phyloP scores from a whole-genome alignment of 2,797 vertebrate genomes.

The Masticophis lateralis region DNA sequence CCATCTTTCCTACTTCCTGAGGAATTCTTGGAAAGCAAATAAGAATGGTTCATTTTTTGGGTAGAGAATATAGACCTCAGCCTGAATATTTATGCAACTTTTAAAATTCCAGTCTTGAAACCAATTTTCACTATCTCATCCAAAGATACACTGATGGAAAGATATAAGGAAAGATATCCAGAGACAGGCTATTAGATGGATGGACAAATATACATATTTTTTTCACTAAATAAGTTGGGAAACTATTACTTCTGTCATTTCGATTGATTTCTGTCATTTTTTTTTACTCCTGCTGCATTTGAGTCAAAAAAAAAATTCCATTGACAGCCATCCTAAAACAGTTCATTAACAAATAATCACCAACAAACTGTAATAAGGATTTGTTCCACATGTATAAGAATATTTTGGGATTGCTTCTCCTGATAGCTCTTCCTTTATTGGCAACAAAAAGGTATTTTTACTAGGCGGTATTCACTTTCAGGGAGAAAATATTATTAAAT shows the following conservation, averaged over 20 bases:
- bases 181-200: background rate
- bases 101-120: background rate
- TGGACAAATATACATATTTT: background rate
- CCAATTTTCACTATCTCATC: background rate
- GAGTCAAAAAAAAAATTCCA: background rate
- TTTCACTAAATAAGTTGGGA: background rate
- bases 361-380: too few species aligned
- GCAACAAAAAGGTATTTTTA: constrained; percentile 1
- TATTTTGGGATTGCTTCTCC: constrained; percentile 4
- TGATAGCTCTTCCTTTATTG: background rate
- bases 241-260: background rate
- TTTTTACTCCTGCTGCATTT: background rate
- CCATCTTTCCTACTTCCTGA: background rate
- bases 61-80: background rate
- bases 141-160: background rate
- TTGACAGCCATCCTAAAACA: background rate
- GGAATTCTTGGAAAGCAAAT: background rate
- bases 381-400: background rate
- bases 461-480: background rate
- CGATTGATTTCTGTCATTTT: background rate
- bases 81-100: constrained; percentile 3
- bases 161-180: background rate
- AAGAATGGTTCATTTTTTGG: background rate
- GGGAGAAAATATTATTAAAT: background rate
- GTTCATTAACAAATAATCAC: background rate